Percentiles rank a stretch among this genome's conserved stretches.
phyloP scores from a whole-genome alignment of 1,140 invertebrate genomes.

The Dolichoris vasculosae region DNA sequence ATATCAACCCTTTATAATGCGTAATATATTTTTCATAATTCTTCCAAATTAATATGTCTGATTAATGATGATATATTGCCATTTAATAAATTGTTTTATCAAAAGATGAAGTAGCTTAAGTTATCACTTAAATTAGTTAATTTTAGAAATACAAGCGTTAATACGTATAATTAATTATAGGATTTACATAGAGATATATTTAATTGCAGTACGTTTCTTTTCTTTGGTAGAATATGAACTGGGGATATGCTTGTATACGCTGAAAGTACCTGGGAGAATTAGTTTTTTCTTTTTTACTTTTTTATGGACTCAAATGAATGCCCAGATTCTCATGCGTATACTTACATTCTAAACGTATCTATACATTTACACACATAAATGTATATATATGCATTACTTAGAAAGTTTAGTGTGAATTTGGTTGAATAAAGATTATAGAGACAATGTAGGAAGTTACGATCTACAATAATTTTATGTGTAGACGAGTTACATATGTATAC shows the following conservation, averaged over 20 bases:
- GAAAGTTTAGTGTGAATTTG: slow-evolving; percentile 45
- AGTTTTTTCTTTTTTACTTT: slow-evolving; percentile 37
- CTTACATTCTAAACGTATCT: not conserved
- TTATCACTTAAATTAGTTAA: too few relatives aligned
- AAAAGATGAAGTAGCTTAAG: too few relatives aligned
- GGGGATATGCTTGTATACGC: not conserved
- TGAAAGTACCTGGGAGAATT: slow-evolving; percentile 29
- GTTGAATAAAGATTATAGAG: slow-evolving; percentile 9
- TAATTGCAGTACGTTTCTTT: too few relatives aligned
- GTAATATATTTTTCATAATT: too few relatives aligned
- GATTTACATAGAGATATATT: too few relatives aligned
- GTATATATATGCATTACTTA: not conserved
- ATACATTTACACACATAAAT: slow-evolving; percentile 5
- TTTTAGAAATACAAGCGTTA: too few relatives aligned
- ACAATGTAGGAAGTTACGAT: slow-evolving; percentile 39
- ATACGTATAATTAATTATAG: too few relatives aligned
- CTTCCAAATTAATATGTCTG: too few relatives aligned
- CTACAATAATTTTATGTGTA: not conserved
- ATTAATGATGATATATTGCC: too few relatives aligned
- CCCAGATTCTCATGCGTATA: slow-evolving; percentile 21
- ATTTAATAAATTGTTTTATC: too few relatives aligned
- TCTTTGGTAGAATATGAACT: too few relatives aligned
- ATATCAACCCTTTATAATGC: too few relatives aligned
- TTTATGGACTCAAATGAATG: slow-evolving; percentile 18
- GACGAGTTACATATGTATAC: not conserved